Percentiles rank a stretch among this genome's conserved stretches.
Evolutionary conservation across 2,888 invertebrate genomes (phyloP).

Genomic region (Drosophila mettleri): DNA sequence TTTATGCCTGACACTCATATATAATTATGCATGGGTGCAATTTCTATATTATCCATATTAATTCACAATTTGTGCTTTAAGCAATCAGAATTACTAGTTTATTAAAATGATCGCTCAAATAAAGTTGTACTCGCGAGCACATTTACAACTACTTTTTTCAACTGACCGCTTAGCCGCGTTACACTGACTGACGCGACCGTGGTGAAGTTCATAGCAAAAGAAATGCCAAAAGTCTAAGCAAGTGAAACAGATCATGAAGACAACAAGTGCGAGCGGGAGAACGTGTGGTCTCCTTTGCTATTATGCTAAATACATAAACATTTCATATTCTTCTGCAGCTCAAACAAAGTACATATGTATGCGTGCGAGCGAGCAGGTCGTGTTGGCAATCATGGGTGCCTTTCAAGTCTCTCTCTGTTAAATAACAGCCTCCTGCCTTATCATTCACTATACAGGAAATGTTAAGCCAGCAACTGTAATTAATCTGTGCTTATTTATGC

Average conservation of each 20-base stretch:
- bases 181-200: not conserved
- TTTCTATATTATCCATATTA: no score
- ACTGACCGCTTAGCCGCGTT: not conserved
- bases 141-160: not conserved
- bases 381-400: not conserved
- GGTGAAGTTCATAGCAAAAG: not conserved
- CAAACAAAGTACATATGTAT: not conserved
- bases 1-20: no score
- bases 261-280: not conserved
- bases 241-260: not conserved
- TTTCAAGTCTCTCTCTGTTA: slow-evolving; percentile 10
- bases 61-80: no score
- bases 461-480: slow-evolving; percentile 12
- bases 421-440: slow-evolving; percentile 1
- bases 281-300: not conserved
- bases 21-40: no score
- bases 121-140: not conserved
- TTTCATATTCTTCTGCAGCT: not conserved
- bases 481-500: slow-evolving; percentile 9
- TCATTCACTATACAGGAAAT: not conserved
- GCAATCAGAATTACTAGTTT: no score
- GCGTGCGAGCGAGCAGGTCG: not conserved
- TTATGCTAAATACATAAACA: not conserved
- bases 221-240: not conserved
- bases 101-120: no score